Percentiles rank a stretch among this genome's conserved stretches.
phyloP scores from a whole-genome alignment of 2,113 vertebrate species.

The Scatophagus argus region DNA sequence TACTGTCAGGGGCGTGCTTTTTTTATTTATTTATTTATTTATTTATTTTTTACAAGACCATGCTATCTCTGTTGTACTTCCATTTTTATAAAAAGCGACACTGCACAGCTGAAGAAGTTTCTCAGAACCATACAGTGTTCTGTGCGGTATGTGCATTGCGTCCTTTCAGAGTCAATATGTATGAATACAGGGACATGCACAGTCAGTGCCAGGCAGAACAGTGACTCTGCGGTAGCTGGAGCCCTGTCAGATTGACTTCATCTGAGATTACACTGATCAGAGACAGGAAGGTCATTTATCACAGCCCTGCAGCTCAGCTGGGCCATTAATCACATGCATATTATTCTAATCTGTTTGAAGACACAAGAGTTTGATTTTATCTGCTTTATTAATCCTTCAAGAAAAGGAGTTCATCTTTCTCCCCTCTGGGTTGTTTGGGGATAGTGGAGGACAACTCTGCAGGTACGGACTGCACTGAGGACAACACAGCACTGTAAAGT shows the following conservation, averaged over 20 bases:
- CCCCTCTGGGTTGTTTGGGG: not conserved
- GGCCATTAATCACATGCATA: constrained; percentile 47
- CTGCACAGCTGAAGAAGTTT: not conserved
- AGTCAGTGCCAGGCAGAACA: constrained; percentile 18
- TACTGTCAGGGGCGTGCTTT: too few relatives aligned
- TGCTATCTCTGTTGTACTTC: too few relatives aligned
- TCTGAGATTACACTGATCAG: not conserved
- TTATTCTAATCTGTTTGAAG: constrained; percentile 31
- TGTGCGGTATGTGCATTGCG: not conserved
- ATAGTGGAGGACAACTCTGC: constrained; percentile 21
- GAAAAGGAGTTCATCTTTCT: constrained; percentile 3
- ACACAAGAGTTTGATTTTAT: constrained; percentile 21
- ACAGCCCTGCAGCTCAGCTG: constrained; percentile 16
- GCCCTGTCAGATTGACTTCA: constrained; percentile 31
- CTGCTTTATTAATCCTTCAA: constrained; percentile 33
- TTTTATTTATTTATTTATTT: too few relatives aligned
- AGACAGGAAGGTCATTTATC: constrained; percentile 44
- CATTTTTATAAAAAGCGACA: too few relatives aligned
- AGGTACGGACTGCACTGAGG: not conserved
- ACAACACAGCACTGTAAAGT: constrained; percentile 10
- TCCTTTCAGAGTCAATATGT: not conserved
- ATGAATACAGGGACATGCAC: not conserved
- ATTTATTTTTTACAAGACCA: too few relatives aligned
- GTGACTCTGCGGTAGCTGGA: constrained; percentile 18
- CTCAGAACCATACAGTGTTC: not conserved